These are phyloP conservation scores for Falco naumanni DNA, from an alignment of 2,797 vertebrate species.

Conservation along the genomic window DNA sequence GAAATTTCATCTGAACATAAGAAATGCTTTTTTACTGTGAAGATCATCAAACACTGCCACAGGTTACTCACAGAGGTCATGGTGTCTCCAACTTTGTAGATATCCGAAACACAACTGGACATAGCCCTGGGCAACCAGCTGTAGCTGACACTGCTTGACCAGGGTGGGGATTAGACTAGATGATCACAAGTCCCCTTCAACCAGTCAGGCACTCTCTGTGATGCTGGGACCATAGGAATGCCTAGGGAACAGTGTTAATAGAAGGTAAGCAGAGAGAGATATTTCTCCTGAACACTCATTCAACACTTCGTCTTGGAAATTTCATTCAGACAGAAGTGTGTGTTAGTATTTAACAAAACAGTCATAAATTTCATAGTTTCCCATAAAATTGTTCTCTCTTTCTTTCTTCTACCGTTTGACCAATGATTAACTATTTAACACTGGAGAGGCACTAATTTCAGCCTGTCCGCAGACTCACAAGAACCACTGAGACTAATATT, in stretches of 20 bases:
- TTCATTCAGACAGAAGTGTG: not conserved
- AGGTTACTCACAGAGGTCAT: not conserved
- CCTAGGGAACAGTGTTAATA: not conserved
- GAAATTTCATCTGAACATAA: not conserved
- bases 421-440: not conserved
- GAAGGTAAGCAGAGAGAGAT: not conserved
- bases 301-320: not conserved
- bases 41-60: not conserved
- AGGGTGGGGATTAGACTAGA: not conserved
- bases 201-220: not conserved
- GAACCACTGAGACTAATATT: not conserved
- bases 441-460: not conserved
- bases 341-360: not conserved
- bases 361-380: not conserved
- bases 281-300: not conserved
- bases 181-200: not conserved
- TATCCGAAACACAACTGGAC: not conserved
- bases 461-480: not conserved
- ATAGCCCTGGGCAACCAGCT: not conserved
- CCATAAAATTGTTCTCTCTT: not conserved
- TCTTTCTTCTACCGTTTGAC: not conserved
- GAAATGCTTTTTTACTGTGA: not conserved
- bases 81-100: not conserved
- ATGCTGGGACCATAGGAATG: not conserved
- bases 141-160: not conserved